Percentiles rank a stretch among this genome's conserved stretches.
Evolutionary conservation across 2,888 invertebrate genomes (phyloP).

Genomic region (Andrena flavipes): DNA sequence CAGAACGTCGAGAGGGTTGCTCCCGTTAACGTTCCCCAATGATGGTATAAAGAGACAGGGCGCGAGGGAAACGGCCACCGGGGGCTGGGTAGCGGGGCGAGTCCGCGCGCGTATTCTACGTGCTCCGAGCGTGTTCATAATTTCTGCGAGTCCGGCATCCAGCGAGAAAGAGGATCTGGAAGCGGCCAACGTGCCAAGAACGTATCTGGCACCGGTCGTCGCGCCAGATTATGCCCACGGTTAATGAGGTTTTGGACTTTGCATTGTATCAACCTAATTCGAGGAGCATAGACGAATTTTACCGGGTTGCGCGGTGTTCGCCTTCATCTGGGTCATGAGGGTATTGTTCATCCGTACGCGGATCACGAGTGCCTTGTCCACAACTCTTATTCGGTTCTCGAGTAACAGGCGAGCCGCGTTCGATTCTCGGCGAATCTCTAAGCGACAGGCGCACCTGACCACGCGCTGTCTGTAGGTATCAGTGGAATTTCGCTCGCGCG

Average conservation of each 20-base stretch:
- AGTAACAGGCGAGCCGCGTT: neutral
- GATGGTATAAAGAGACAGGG: slow-evolving; percentile 52
- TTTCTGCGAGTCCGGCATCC: slow-evolving; percentile 28
- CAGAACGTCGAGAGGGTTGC: slow-evolving; percentile 69
- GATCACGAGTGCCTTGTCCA: neutral
- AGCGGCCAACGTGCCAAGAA: slow-evolving; percentile 48
- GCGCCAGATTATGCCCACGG: slow-evolving; percentile 4
- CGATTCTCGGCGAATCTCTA: neutral
- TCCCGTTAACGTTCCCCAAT: slow-evolving; percentile 65
- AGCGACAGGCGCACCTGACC: too few relatives aligned
- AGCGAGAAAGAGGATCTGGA: slow-evolving; percentile 3
- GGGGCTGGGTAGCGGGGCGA: slow-evolving; percentile 16
- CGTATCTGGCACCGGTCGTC: slow-evolving; percentile 23
- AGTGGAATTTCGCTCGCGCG: too few relatives aligned
- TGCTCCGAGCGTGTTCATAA: slow-evolving; percentile 53
- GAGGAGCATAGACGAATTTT: too few relatives aligned
- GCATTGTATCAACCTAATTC: neutral
- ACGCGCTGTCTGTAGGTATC: too few relatives aligned
- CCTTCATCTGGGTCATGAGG: neutral
- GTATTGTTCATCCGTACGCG: neutral
- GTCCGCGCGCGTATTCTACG: slow-evolving; percentile 51
- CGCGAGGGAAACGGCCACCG: neutral
- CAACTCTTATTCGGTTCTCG: neutral
- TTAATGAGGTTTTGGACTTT: slow-evolving; percentile 41
- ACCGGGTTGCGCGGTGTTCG: too few relatives aligned